Conservation (phyloP, 2,888 invertebrate species). For the Nebria brevicollis region DNA sequence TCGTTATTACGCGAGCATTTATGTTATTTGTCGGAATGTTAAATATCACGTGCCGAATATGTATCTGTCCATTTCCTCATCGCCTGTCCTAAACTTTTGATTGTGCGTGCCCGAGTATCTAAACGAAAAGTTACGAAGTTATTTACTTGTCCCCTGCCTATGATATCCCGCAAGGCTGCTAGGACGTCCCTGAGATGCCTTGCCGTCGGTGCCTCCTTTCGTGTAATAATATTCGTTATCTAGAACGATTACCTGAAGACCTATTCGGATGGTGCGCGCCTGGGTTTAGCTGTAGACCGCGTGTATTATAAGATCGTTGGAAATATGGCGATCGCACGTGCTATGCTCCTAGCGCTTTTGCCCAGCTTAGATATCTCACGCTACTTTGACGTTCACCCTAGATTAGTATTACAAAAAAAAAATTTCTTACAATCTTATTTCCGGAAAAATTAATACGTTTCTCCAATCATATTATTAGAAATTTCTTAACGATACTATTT, state of each 20-base stretch:
- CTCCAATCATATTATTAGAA: not conserved
- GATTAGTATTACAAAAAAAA: not conserved
- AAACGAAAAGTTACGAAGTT: slow-evolving; percentile 37
- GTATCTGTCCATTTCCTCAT: slow-evolving; percentile 20
- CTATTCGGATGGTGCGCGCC: slow-evolving; percentile 10
- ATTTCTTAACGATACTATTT: not conserved
- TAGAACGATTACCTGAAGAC: slow-evolving; percentile 40
- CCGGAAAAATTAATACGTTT: not conserved
- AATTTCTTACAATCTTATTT: not conserved
- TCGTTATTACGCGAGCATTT: not conserved
- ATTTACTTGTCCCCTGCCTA: slow-evolving; percentile 32
- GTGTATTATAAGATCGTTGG: slow-evolving; percentile 26
- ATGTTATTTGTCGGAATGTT: not conserved
- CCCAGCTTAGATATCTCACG: not conserved
- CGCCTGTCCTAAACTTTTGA: slow-evolving; percentile 18
- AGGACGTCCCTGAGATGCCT: not conserved
- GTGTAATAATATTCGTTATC: slow-evolving; percentile 39
- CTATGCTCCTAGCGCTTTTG: slow-evolving; percentile 24
- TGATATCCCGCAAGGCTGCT: slow-evolving; percentile 5
- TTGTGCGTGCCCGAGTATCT: slow-evolving; percentile 13
- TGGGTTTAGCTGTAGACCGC: slow-evolving; percentile 2
- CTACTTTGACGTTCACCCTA: not conserved
- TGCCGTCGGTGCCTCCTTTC: slow-evolving; percentile 6
- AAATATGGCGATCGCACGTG: slow-evolving; percentile 42
- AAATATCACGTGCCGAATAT: slow-evolving; percentile 5